Evolutionary conservation across 2,113 vertebrate genomes (phyloP).

Genomic region (Ancistrus triradiatus): DNA sequence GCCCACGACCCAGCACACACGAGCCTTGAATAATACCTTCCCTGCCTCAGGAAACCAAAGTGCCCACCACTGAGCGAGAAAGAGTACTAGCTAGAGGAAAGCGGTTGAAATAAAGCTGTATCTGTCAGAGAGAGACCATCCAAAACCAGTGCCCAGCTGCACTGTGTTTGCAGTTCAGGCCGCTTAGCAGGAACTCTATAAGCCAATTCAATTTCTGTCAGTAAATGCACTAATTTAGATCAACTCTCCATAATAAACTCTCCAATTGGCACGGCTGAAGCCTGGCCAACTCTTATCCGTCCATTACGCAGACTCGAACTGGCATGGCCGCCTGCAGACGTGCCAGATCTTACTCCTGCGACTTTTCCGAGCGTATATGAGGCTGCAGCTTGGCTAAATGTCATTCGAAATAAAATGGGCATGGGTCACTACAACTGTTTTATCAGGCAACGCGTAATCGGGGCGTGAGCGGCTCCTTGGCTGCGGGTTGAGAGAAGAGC

Average conservation of each 20-base stretch:
- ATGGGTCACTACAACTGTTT: conserved; percentile 18
- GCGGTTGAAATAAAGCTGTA: conserved; percentile 8
- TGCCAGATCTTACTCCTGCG: conserved; percentile 13
- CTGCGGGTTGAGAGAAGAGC: not conserved
- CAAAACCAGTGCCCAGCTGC: conserved; percentile 6
- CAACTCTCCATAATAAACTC: conserved; percentile 30
- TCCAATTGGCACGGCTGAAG: conserved; percentile 1
- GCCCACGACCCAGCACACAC: conserved; percentile 36
- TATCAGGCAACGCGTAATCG: conserved; percentile 6
- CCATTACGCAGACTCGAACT: conserved; percentile 16
- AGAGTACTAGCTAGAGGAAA: not conserved
- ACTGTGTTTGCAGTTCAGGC: conserved; percentile 1
- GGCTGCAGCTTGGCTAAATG: conserved; percentile 15
- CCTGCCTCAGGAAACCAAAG: conserved; percentile 1
- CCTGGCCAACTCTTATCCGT: conserved; percentile 14
- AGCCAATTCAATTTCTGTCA: conserved; percentile 31
- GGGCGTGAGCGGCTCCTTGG: not conserved
- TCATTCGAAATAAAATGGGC: conserved; percentile 17
- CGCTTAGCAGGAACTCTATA: conserved; percentile 16
- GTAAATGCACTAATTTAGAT: conserved; percentile 26
- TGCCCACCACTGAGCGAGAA: conserved; percentile 3
- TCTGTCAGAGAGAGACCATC: conserved; percentile 13
- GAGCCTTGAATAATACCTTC: conserved; percentile 55
- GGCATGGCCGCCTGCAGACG: conserved; percentile 7
- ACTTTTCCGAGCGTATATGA: not conserved